Evolutionary conservation across 2,888 invertebrate genomes (phyloP).

Genomic region (Exocentrus adspersus): DNA sequence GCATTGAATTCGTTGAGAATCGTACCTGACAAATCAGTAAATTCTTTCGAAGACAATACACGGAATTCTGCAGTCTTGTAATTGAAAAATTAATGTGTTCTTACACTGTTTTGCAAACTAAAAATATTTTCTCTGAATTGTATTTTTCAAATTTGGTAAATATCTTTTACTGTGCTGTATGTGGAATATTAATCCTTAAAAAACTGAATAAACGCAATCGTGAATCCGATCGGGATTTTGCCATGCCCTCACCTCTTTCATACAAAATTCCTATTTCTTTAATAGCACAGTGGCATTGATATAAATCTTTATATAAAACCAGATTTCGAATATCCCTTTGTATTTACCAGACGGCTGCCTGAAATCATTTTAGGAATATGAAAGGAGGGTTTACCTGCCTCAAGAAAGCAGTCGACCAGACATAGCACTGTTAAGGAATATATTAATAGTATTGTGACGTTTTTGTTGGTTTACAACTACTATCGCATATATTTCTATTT

Average conservation of each 20-base stretch:
- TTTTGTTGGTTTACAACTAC: constrained; percentile 9
- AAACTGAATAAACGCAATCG: constrained; percentile 30
- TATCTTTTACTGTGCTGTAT: too few relatives aligned
- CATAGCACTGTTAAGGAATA: background rate
- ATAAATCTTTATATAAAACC: constrained; percentile 47
- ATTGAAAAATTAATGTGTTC: too few relatives aligned
- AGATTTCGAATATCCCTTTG: constrained; percentile 44
- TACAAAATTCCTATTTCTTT: constrained; percentile 35
- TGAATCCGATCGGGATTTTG: constrained; percentile 32
- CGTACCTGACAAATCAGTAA: too few relatives aligned
- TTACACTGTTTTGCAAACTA: too few relatives aligned
- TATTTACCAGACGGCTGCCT: constrained; percentile 41
- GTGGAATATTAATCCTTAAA: background rate
- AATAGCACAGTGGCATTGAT: constrained; percentile 42
- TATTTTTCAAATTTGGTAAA: too few relatives aligned
- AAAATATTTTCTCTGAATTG: too few relatives aligned
- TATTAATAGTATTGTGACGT: background rate
- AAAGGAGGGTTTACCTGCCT: constrained; percentile 42
- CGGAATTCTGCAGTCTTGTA: too few relatives aligned
- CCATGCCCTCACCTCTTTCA: constrained; percentile 32
- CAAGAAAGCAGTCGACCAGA: constrained; percentile 33
- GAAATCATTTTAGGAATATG: constrained; percentile 42
- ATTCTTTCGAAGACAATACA: too few relatives aligned
- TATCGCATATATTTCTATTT: constrained; percentile 37
- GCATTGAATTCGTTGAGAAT: too few relatives aligned